Base-by-base conservation (phyloP, 2,113 vertebrate species). In the Kryptolebias marmoratus region DNA sequence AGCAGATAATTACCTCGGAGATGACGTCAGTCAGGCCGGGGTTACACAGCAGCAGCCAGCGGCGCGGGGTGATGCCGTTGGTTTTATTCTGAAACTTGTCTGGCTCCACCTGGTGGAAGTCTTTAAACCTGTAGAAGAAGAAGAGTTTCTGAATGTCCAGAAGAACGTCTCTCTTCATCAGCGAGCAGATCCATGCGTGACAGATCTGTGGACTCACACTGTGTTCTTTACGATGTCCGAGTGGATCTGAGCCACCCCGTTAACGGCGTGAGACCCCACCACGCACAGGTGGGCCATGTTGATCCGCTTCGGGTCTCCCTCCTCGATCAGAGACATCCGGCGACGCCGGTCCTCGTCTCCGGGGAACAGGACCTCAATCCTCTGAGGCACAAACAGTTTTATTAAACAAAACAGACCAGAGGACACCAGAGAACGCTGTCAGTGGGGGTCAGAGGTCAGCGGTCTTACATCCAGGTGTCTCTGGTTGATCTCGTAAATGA, bases 271-370 rank as follows among this genome's bases (percentile, higher is more conserved):
- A 15, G 97, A 98, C 67, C 98, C 98, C 1, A 99, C 95, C 0
- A 99, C 99, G 93, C 97, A 99, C 68, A 99, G 94, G 5, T 99
- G 97, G 3, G 98, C 98, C 98, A 99, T 99, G 94, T 99, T 99
- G 85, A 99, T 96, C 88, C 95, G 93, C 84, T 98, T 99, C 67
- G 86, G 88, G 3, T 95, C 93, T 3, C 95, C 97, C 30, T 99
- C 98, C 83, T 99, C 98, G 0, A 99, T 95, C 84, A 99, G 92
- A 55, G 97, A 99, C 98, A 99, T 98, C 64, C 94, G 94, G 67
- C 95, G 91, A 83, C 98, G 85, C 14, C 95, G 95, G 22, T 95
- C 94, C 4, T 94, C 28, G 36, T 99, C 94, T 0, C 89, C 75
- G 0, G 97, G 97, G 80, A 94, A 22, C 22, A 22, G 22, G 22